These are phyloP conservation scores for Scelioninae gen. 1 DNA, from an alignment of 2,888 invertebrate genomes.

Conservation along the genomic window DNA sequence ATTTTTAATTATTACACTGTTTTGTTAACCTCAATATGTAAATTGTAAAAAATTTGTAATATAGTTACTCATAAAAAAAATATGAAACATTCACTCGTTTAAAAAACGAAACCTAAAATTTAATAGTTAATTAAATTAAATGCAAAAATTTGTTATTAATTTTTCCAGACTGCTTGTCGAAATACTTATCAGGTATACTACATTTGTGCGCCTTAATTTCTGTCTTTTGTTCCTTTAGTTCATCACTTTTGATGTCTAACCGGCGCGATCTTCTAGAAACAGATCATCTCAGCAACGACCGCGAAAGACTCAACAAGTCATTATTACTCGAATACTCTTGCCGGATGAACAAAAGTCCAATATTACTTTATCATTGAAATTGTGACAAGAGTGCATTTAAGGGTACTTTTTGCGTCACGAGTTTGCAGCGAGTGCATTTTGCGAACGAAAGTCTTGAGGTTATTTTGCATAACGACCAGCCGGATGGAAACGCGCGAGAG, in stretches of 20 bases:
- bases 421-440: conserved; percentile 38
- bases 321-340: conserved; percentile 5
- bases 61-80: too few species aligned
- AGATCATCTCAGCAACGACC: conserved; percentile 19
- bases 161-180: neutral
- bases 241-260: conserved; percentile 11
- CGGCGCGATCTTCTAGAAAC: conserved; percentile 1
- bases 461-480: conserved; percentile 37
- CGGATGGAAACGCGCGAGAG: conserved; percentile 41
- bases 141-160: neutral
- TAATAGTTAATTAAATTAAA: neutral
- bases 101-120: neutral
- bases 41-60: too few species aligned
- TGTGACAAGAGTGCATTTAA: conserved; percentile 13
- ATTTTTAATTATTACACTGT: too few species aligned
- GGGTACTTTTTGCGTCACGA: conserved; percentile 9
- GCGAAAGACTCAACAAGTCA: conserved; percentile 32
- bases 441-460: conserved; percentile 37
- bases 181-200: neutral
- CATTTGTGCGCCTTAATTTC: neutral
- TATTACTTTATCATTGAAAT: conserved; percentile 36
- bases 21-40: too few species aligned
- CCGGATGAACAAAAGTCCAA: conserved; percentile 22
- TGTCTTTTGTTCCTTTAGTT: neutral
- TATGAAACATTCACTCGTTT: too few species aligned